Conservation (phyloP, 2,113 vertebrate genomes). For the Polypterus senegalus region DNA sequence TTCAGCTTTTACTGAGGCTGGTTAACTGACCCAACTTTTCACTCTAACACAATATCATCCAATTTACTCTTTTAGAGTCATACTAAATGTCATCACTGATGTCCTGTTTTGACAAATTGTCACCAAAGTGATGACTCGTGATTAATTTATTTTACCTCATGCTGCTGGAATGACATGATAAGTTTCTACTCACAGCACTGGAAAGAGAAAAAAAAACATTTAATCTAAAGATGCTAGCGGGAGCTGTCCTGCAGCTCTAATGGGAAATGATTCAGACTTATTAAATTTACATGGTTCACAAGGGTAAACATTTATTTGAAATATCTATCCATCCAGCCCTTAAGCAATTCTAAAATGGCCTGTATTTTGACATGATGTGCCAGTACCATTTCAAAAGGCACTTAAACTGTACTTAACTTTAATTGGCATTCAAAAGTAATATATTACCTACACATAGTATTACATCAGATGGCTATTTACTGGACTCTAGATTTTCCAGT, state of each 20-base stretch:
- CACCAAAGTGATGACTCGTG: slow-evolving; percentile 13
- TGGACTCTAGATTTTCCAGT: too few relatives aligned
- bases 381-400: not conserved
- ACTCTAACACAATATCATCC: slow-evolving; percentile 10
- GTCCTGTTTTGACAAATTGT: slow-evolving; percentile 21
- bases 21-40: too few relatives aligned
- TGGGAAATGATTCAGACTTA: not conserved
- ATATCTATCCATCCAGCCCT: not conserved
- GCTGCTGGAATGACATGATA: slow-evolving; percentile 14
- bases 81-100: slow-evolving; percentile 19
- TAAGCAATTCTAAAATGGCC: not conserved
- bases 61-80: slow-evolving; percentile 8
- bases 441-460: too few relatives aligned
- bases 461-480: too few relatives aligned
- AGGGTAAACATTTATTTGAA: slow-evolving; percentile 4
- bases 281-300: not conserved
- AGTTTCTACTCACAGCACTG: slow-evolving; percentile 3
- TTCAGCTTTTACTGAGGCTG: too few relatives aligned
- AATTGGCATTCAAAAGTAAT: not conserved
- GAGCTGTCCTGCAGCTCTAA: not conserved
- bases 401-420: not conserved
- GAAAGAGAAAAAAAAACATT: slow-evolving; percentile 9
- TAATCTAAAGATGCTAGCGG: slow-evolving; percentile 4
- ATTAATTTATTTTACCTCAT: slow-evolving; percentile 19
- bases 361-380: not conserved